Base-by-base conservation (phyloP, 2,113 vertebrate genomes). In the Eubucco bourcierii region DNA sequence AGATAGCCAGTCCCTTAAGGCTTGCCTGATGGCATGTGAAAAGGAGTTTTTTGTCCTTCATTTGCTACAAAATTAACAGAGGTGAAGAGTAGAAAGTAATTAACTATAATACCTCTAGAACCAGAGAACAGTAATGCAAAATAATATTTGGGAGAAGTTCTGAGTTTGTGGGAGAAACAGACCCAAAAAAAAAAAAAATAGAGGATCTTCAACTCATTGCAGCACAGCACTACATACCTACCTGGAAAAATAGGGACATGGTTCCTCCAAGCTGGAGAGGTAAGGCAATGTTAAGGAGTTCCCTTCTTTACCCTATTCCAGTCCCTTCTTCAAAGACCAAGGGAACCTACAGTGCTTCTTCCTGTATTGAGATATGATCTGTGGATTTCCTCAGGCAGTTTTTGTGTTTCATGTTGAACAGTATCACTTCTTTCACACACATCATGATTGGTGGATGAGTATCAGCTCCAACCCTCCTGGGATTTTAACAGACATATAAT, bases 341-440 rank as follows among this genome's bases (percentile, higher is more conserved):
- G 7, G 67, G 15, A 94, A 10, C 16, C 50, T 39, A 20, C 12
- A 46, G 13, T 39, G 33, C 56, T 71, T 76, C 53, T 56, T 25
- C 60, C 52, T 41, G 7, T 37, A 16, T 29, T 0, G 0, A n/a
- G 9, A 15, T 78, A 29, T 41, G 17, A 24, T 24, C 6, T 21
- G 17, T 33, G 31, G 41, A 19, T 74, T 20, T 74, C 13, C 12
- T 87, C 50, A 60, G 65, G 37, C 29, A 50, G 28, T 19, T 66
- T 28, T n/a, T 19, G 7, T 27, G 44, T 76, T 76, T 60, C 27
- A 80, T 33, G 46, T 76, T 65, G 33, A 39, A 37, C 16, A 44
- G 19, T 29, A 72, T 84, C 21, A 37, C 24, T 55, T 61, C 46
- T 44, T 84, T 71, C 28, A 24, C 44, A 29, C 31, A 23, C 24